These are phyloP conservation scores for Thyatira batis DNA, from an alignment of 2,888 invertebrate genomes.

Conservation along the genomic window DNA sequence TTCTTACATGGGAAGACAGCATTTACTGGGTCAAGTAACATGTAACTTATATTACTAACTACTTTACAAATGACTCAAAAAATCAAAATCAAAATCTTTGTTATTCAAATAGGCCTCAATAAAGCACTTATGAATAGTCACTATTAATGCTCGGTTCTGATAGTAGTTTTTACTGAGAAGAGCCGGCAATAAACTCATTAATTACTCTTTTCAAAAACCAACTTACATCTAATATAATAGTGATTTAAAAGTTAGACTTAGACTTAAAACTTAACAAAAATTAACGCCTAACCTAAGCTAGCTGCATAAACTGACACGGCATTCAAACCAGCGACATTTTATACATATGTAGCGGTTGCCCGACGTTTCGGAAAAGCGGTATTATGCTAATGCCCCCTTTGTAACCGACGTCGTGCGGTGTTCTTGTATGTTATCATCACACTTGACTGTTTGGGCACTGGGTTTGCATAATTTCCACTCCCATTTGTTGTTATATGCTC, in stretches of 20 bases:
- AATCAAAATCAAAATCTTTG: too few relatives aligned
- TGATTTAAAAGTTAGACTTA: too few relatives aligned
- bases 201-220: too few relatives aligned
- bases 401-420: not conserved
- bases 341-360: constrained; percentile 18
- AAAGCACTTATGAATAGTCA: too few relatives aligned
- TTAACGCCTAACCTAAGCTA: not conserved
- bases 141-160: too few relatives aligned
- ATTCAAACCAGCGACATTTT: not conserved
- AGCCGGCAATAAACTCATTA: too few relatives aligned
- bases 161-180: too few relatives aligned
- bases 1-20: too few relatives aligned
- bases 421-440: constrained; percentile 42
- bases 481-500: constrained; percentile 16
- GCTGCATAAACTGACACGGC: not conserved
- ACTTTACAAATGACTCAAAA: too few relatives aligned
- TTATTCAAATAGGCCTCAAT: too few relatives aligned
- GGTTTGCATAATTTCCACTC: constrained; percentile 16
- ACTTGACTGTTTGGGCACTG: constrained; percentile 5
- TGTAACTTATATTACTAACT: too few relatives aligned
- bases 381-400: constrained; percentile 40
- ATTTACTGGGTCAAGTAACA: too few relatives aligned
- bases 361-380: constrained; percentile 30
- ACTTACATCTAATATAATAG: not conserved
- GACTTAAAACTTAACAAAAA: not conserved